Evolutionary conservation across 2,797 vertebrate genomes (phyloP), one percentile per base, ranked within the genome.

Genomic region (Eurystomus glaucurus): DNA sequence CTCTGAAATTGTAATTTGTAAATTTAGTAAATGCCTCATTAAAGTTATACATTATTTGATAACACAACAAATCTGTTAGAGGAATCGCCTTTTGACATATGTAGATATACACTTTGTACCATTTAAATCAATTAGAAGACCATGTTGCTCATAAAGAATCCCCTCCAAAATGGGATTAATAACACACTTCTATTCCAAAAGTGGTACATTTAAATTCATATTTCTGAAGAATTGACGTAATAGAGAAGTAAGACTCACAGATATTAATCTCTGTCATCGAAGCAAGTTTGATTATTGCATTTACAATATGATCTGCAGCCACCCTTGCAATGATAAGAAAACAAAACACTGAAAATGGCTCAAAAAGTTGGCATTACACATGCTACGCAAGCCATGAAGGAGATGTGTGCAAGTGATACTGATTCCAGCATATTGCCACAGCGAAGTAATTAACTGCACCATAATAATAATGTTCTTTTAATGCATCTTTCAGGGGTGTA

Each of bases 381-480:
- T 55, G 18, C 18, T 75, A 19, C 18, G 9, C 21, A 89, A 78
- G 28, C 51, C 0, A 0, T 33, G 83, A 93, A 61, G 13, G 74
- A 39, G 7, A 62, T 46, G 55, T 5, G 6, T 93, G 85, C 41
- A 76, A 90, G 64, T 51, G 74, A 31, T 62, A 79, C 54, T 39
- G 31, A 88, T 79, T 90, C 88, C 81, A 86, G 62, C 62, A 71
- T 92, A 92, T 35, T 66, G 51, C 29, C 86, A n/a, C 58, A 70
- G 39, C 6, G 2, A 93, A 88, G 70, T 87, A 66, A 92, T 97
- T 96, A 93, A 94, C 70, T 93, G 68, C 55, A 43, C 41, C 60
- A 85, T 70, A 90, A 93, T 79, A 90, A 92, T 83, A 93, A 93
- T 60, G 74, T 50, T 94, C 16, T 90, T 82, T 90, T 95, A 90